Evolutionary conservation across 2,113 vertebrate genomes (phyloP).

Genomic region (Rhineura floridana): DNA sequence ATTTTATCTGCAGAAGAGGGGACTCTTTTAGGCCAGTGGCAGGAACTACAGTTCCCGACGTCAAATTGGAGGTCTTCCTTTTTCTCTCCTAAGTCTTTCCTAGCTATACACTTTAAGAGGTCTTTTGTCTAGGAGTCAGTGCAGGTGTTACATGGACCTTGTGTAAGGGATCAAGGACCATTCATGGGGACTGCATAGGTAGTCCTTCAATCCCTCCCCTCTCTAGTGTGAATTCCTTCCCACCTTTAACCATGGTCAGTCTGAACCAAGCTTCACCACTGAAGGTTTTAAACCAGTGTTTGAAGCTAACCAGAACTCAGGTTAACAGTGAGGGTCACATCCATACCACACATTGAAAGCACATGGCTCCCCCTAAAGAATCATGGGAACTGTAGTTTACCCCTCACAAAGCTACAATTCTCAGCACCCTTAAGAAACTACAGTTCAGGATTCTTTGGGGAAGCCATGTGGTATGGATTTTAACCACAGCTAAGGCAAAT

Average conservation of each 20-base stretch:
- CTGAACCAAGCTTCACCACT: neutral
- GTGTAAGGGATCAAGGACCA: neutral
- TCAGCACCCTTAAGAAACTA: too few relatives aligned
- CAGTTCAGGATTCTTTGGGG: too few relatives aligned
- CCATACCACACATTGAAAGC: too few relatives aligned
- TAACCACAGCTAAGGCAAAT: neutral
- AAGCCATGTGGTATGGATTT: neutral
- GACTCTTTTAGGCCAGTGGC: neutral
- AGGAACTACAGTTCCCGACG: neutral
- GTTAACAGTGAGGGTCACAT: too few relatives aligned
- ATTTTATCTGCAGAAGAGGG: neutral
- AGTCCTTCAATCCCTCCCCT: neutral
- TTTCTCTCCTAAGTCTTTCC: neutral
- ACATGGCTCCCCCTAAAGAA: too few relatives aligned
- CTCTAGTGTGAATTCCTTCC: neutral
- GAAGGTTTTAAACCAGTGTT: neutral
- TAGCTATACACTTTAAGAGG: neutral
- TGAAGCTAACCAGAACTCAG: neutral
- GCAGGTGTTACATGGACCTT: neutral
- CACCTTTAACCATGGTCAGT: neutral
- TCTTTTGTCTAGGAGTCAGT: neutral
- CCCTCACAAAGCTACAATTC: too few relatives aligned
- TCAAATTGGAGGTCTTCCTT: neutral
- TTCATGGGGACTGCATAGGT: neutral
- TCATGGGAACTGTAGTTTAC: too few relatives aligned